Conservation (phyloP, 2,113 vertebrate species). For the Peromyscus leucopus region DNA sequence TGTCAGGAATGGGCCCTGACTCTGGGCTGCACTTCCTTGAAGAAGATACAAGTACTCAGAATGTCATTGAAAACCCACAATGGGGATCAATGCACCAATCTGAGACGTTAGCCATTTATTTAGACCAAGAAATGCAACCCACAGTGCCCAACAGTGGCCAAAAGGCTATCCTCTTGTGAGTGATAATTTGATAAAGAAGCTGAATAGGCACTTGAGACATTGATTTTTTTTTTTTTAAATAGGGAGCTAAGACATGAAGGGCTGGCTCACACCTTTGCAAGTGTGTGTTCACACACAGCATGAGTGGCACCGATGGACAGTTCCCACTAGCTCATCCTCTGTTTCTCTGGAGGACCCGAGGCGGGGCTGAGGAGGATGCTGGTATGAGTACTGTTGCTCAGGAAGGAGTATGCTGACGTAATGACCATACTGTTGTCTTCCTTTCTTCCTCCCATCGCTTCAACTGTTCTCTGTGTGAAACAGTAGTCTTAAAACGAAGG, state of each 20-base stretch:
- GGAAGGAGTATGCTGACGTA: neutral
- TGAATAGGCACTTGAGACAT: neutral
- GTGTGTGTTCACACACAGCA: too few relatives aligned
- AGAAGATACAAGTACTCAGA: neutral
- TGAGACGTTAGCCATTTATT: neutral
- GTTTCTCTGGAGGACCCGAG: neutral
- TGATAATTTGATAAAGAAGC: neutral
- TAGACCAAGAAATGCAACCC: neutral
- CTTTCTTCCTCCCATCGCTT: neutral
- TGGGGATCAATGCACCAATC: neutral
- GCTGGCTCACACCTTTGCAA: neutral
- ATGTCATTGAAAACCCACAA: neutral
- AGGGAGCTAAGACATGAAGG: neutral
- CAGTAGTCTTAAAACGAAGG: neutral
- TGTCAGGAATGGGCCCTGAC: too few relatives aligned
- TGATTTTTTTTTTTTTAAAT: neutral
- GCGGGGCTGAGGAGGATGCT: neutral
- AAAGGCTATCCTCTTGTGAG: neutral
- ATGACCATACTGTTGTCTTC: neutral
- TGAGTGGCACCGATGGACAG: too few relatives aligned
- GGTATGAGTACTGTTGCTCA: neutral
- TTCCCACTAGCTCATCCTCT: too few relatives aligned
- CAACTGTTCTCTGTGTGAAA: neutral
- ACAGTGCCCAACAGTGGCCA: neutral
- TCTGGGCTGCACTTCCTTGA: neutral